Evolutionary conservation across 30 jellyfish, hydroid and myxozoan species (phyloP).

Genomic region (Turritopsis dohrnii): DNA sequence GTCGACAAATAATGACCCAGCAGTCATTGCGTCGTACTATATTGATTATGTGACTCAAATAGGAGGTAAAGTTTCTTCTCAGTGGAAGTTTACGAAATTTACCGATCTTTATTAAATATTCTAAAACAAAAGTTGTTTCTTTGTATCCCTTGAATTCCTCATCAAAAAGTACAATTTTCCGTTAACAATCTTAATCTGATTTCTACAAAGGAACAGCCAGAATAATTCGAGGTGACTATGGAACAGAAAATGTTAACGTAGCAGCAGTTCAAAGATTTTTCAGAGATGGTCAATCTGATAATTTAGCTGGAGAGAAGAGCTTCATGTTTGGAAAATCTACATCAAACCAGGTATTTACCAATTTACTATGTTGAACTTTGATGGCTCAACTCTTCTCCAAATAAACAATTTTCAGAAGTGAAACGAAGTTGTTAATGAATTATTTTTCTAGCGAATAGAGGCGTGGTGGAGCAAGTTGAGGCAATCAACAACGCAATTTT

Average conservation of each 20-base stretch:
- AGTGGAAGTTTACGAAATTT: not conserved
- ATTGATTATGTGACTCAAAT: not conserved
- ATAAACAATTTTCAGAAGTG: too few species aligned
- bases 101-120: too few species aligned
- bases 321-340: not conserved
- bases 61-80: not conserved
- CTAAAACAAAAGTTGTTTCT: too few species aligned
- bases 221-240: not conserved
- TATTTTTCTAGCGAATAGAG: slow-evolving; percentile 11
- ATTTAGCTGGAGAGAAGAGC: not conserved
- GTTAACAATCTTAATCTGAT: too few species aligned
- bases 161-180: too few species aligned
- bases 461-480: slow-evolving; percentile 36
- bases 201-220: not conserved
- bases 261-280: not conserved
- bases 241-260: not conserved
- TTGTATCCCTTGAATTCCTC: too few species aligned
- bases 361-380: not conserved
- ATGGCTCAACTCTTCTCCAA: not conserved
- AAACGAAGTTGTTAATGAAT: too few species aligned
- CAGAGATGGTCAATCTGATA: not conserved
- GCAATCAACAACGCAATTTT: slow-evolving; percentile 26
- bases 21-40: not conserved
- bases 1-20: not conserved
- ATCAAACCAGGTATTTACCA: not conserved